Evolutionary conservation across 2,888 invertebrate species (phyloP), one percentile per base, ranked within the genome.

Genomic region (Epistrophella euchroma): DNA sequence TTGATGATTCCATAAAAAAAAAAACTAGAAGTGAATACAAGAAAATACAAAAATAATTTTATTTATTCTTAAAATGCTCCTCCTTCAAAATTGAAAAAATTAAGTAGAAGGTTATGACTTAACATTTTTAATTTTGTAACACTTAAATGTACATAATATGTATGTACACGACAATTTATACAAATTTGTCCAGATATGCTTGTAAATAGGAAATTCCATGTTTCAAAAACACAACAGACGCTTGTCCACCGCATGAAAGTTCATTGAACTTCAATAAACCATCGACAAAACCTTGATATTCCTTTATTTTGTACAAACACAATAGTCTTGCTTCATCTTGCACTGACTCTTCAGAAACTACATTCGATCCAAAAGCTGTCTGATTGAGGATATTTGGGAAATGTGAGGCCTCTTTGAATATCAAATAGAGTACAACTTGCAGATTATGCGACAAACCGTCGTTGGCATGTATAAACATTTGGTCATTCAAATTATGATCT

Each of bases 401-500:
- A 79, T 90, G 80, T 0, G 91, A 89, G 37, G 89, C 73, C 71
- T 91, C 91, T 73, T 91, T 91, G 52, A 93, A 91, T 15, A 93
- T 86, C 47, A 93, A 88, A 79, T 91, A 90, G 2, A 93, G 80
- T 0, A 91, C 91, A 5, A 92, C 90, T 71, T 90, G 88, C 10
- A 96, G 94, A 92, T 95, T 95, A 90, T 96, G 96, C 89, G 95
- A 96, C 70, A 95, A 91, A 25, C 96, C 96, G 88, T 93, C 96
- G 88, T 92, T 92, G 7, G 91, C 90, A 88, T 94, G 94, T 66
- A 96, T 94, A 90, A 95, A 95, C 91, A 96, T 93, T 89, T 94
- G 94, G 89, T 94, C 93, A 89, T 93, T 90, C 40, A 96, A 93
- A 87, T 93, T 92, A 90, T 95, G 95, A 73, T 93, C 94, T 80